phyloP scores from a whole-genome alignment of 2,113 vertebrate genomes.

The Pituophis catenifer region DNA sequence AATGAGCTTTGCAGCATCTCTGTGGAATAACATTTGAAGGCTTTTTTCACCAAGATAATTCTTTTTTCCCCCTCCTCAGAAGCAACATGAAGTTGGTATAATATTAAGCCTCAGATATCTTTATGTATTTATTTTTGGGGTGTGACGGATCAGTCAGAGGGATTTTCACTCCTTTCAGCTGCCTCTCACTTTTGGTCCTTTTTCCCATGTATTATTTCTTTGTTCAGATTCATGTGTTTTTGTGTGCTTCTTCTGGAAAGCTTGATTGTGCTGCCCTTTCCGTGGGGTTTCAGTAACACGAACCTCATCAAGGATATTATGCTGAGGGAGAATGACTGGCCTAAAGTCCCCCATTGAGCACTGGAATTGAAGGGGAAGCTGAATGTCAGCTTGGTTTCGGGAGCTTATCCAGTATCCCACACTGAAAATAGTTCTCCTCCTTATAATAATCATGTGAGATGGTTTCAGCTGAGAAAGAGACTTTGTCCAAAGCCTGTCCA shows the following conservation, averaged over 20 bases:
- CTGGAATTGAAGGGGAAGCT: not conserved
- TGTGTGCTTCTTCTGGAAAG: not conserved
- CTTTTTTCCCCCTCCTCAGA: not conserved
- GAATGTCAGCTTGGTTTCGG: not conserved
- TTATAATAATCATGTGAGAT: not conserved
- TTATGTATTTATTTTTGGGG: not conserved
- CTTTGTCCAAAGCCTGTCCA: not conserved
- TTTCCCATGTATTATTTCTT: not conserved
- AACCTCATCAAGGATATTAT: not conserved
- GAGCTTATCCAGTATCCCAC: not conserved
- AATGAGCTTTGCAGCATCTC: not conserved
- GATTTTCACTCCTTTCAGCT: not conserved
- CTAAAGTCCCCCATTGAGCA: not conserved
- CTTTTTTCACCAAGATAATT: not conserved
- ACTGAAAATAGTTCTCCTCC: not conserved
- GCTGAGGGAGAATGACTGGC: not conserved
- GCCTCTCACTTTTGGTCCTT: not conserved
- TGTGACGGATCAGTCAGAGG: too few species aligned
- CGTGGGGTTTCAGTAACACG: not conserved
- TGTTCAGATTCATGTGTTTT: not conserved
- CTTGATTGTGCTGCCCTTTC: not conserved
- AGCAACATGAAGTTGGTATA: not conserved
- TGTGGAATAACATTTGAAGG: not conserved
- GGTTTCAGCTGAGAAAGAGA: not conserved
- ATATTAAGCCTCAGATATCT: not conserved